phyloP scores from a whole-genome alignment of 2,113 vertebrate genomes.

The Taurulus bubalis region DNA sequence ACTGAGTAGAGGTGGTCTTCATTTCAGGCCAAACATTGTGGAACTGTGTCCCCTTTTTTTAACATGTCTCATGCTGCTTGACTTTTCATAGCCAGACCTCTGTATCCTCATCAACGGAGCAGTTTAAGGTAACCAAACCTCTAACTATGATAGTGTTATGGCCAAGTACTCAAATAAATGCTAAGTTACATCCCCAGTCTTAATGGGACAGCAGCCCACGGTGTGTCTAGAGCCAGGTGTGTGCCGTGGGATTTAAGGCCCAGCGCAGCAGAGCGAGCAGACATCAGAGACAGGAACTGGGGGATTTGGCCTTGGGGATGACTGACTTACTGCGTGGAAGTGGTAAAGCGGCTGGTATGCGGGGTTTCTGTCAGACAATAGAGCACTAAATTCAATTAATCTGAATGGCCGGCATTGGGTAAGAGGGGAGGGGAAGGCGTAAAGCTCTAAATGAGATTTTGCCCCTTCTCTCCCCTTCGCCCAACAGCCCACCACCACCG shows the following conservation, averaged over 20 bases:
- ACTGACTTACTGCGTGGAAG: constrained; percentile 55
- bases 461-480: constrained; percentile 84
- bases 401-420: constrained; percentile 87
- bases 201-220: neutral
- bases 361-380: constrained; percentile 91
- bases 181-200: constrained; percentile 1
- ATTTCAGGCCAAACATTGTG: neutral
- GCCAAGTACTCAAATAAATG: neutral
- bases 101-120: neutral
- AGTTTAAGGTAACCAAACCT: neutral
- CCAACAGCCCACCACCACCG: constrained; percentile 37
- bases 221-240: constrained; percentile 1
- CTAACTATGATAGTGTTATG: neutral
- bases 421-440: constrained; percentile 89
- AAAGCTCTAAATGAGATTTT: constrained; percentile 98
- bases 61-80: neutral
- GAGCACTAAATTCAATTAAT: constrained; percentile 94
- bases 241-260: neutral
- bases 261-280: constrained; percentile 1
- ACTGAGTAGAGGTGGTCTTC: neutral
- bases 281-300: constrained; percentile 18
- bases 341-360: constrained; percentile 58
- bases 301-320: constrained; percentile 60
- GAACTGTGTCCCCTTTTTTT: neutral
- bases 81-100: neutral